Percentiles rank a stretch among this genome's conserved stretches.
phyloP scores from a whole-genome alignment of 2,797 vertebrate species.

The Labeo calbasu region DNA sequence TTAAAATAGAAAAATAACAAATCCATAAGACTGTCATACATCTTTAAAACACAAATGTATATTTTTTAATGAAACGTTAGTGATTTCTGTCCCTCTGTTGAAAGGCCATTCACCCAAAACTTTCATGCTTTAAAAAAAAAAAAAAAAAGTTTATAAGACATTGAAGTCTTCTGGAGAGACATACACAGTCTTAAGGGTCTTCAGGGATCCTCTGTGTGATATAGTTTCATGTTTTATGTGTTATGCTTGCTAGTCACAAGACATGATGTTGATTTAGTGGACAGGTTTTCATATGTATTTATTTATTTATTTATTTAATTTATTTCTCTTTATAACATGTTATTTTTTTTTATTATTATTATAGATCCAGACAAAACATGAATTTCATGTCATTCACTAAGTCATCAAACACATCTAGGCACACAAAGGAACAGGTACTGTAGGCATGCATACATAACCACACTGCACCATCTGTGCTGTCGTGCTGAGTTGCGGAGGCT shows the following conservation, averaged over 20 bases:
- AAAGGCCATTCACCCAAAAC: background rate
- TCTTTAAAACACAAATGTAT: background rate
- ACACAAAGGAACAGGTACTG: slow-evolving; percentile 3
- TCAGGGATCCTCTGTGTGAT: background rate
- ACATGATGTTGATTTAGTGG: too few relatives aligned
- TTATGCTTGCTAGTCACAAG: background rate
- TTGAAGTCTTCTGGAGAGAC: too few relatives aligned
- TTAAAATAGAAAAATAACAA: too few relatives aligned
- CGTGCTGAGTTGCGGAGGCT: slow-evolving; percentile 45
- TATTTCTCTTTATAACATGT: too few relatives aligned
- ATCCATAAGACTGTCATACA: background rate
- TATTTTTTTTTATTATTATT: too few relatives aligned
- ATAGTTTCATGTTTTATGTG: background rate
- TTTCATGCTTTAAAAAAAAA: too few relatives aligned
- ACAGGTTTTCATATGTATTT: too few relatives aligned
- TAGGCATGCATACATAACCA: slow-evolving; percentile 1
- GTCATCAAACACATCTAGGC: background rate
- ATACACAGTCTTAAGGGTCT: background rate
- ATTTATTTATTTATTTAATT: too few relatives aligned
- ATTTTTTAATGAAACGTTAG: background rate
- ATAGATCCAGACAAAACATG: too few relatives aligned
- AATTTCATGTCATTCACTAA: background rate
- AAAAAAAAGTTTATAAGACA: too few relatives aligned
- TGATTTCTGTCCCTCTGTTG: background rate
- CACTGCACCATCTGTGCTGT: slow-evolving; percentile 54